Base-by-base conservation (phyloP, 2,888 invertebrate genomes). In the Entomobrya multifasciata region DNA sequence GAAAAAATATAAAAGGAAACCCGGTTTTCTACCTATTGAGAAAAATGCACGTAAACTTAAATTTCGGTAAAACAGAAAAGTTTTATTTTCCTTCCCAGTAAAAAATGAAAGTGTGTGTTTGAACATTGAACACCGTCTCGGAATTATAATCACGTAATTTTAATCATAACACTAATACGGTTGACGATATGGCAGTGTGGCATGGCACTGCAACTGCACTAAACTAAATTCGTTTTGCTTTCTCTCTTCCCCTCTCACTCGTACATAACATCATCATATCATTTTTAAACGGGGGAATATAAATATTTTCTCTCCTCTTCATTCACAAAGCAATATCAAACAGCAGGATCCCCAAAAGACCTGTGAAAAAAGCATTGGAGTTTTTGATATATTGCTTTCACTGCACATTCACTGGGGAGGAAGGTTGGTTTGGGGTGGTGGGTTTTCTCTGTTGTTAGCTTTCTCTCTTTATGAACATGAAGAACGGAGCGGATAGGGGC, bases 121-220 rank as follows among this genome's bases (percentile, higher is more conserved):
- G n/a, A n/a, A n/a, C n/a, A 30, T 25, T 25, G 60, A 72, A 81
- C 81, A 72, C 55, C 44, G 57, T 57, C n/a, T n/a, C 72, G 22
- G 57, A 72, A 81, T 72, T 55, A 72, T 81, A 81, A 72, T 81
- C 81, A 81, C 81, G 81, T 81, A 81, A 81, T 81, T 81, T 72
- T 81, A 81, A 72, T 81, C 44, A 44, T 60, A 60, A 1, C 1
- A 25, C 57, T 57, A 10, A 11, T n/a, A 41, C 20, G 8, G 36
- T 36, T 36, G 36, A 36, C 36, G 8, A 36, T n/a, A n/a, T 65
- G 65, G 49, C 27, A 52, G 49, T 30, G n/a, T 49, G 20, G n/a
- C 30, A 25, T 65, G n/a, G 22, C 27, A 79, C 20, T 36, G 17
- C 44, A n/a, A n/a, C n/a, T n/a, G n/a, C 93, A 92, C 4, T 72